phyloP scores from a whole-genome alignment of 2,888 invertebrate genomes.

The Eurytoma californica region DNA sequence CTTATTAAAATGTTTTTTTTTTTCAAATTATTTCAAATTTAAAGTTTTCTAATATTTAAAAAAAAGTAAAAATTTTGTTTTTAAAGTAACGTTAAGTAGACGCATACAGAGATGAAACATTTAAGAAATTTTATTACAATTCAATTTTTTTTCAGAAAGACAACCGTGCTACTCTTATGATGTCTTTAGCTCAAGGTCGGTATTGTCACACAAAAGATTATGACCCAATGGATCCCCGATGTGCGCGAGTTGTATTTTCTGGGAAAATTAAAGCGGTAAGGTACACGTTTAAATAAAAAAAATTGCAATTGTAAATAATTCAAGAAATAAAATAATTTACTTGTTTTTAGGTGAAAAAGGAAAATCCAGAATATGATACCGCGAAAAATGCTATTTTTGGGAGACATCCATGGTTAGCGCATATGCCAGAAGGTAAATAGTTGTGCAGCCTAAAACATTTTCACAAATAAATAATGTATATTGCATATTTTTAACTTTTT shows the following conservation, averaged over 20 bases:
- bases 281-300: background rate
- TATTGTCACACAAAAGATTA: conserved; percentile 80
- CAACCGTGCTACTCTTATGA: conserved; percentile 81
- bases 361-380: conserved; percentile 77
- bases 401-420: conserved; percentile 83
- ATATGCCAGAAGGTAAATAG: conserved; percentile 77
- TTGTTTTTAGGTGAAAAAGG: conserved; percentile 76
- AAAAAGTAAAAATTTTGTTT: too few species aligned
- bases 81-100: too few species aligned
- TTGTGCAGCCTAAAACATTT: background rate
- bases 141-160: conserved; percentile 76
- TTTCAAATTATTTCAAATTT: too few species aligned
- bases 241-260: conserved; percentile 83
- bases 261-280: conserved; percentile 82
- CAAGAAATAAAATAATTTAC: background rate
- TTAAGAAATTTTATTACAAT: too few species aligned
- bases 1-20: too few species aligned
- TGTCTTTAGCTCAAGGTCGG: conserved; percentile 82
- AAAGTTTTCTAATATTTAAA: too few species aligned
- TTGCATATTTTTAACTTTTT: background rate
- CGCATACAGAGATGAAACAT: too few species aligned
- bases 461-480: background rate
- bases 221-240: conserved; percentile 87
- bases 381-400: conserved; percentile 81
- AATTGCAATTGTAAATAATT: background rate